Conservation (phyloP, 2,113 vertebrate species). For the Riparia riparia region DNA sequence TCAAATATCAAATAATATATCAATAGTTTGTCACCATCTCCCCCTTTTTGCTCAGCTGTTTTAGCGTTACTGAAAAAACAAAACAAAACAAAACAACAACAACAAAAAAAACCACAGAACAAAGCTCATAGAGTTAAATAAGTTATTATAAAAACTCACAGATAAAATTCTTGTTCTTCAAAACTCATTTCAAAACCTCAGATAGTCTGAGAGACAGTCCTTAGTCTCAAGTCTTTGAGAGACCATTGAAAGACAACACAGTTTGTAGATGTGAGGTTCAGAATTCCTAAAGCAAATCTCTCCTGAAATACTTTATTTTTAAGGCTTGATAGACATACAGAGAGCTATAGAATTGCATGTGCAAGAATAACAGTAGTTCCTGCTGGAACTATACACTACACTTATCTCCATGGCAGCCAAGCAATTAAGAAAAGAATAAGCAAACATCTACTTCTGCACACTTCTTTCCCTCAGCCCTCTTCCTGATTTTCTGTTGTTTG, state of each 20-base stretch:
- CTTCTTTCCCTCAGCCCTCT: not conserved
- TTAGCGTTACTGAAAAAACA: not conserved
- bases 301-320: not conserved
- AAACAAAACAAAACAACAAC: too few species aligned
- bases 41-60: not conserved
- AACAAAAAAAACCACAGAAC: not conserved
- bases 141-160: not conserved
- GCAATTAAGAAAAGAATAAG: conserved; percentile 26
- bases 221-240: not conserved
- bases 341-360: not conserved
- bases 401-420: conserved; percentile 56
- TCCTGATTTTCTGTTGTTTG: not conserved
- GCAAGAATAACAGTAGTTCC: not conserved
- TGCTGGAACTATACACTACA: not conserved
- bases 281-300: not conserved
- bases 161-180: not conserved
- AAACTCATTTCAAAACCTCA: not conserved
- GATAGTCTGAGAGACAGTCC: not conserved
- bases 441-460: not conserved
- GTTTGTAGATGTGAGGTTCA: not conserved
- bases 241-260: not conserved
- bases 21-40: not conserved
- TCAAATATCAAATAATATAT: not conserved
- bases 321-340: not conserved
- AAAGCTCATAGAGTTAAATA: not conserved